Percentiles rank a stretch among this genome's conserved stretches.
These are phyloP conservation scores for Laterallus jamaicensis DNA, from an alignment of 2,113 vertebrate genomes.

Conservation along the genomic window DNA sequence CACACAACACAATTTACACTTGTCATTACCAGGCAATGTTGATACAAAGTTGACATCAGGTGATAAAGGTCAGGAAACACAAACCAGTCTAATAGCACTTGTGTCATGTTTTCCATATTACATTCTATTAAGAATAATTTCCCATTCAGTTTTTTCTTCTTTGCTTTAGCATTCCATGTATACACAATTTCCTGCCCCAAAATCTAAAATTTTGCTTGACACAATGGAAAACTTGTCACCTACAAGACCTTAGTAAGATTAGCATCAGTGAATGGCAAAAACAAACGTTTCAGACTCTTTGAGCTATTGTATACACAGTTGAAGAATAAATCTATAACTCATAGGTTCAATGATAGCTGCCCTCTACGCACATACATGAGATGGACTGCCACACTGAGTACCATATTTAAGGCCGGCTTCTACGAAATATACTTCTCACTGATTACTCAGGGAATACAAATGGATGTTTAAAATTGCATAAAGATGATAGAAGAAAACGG, in stretches of 20 bases:
- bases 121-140: constrained; percentile 5
- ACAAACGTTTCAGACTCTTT: not conserved
- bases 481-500: not conserved
- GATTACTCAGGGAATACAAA: not conserved
- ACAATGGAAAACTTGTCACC: not conserved
- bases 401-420: not conserved
- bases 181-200: not conserved
- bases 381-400: not conserved
- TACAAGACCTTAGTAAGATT: not conserved
- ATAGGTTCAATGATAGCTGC: not conserved
- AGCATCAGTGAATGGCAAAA: not conserved
- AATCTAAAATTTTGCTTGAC: not conserved
- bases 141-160: not conserved
- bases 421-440: not conserved
- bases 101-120: constrained; percentile 39
- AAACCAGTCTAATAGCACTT: not conserved
- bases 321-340: not conserved
- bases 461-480: not conserved
- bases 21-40: constrained; percentile 5
- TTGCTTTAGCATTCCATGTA: not conserved
- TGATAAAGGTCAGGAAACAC: constrained; percentile 37
- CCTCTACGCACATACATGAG: not conserved
- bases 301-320: not conserved
- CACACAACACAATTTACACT: not conserved
- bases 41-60: not conserved